These are phyloP conservation scores for Therioaphis trifolii DNA, from an alignment of 2,888 invertebrate species.

Conservation along the genomic window DNA sequence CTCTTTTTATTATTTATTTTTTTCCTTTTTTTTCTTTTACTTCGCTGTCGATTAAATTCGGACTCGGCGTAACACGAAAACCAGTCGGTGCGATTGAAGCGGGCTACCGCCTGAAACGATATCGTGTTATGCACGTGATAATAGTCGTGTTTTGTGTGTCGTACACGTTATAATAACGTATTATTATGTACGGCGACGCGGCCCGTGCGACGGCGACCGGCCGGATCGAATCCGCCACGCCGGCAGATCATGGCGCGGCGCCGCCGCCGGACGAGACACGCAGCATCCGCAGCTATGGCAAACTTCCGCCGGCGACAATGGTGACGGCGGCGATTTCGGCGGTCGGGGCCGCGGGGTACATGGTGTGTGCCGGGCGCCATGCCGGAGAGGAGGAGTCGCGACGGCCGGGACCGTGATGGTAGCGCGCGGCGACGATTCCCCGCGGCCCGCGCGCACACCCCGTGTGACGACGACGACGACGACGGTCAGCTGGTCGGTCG, in stretches of 20 bases:
- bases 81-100: no score
- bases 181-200: no score
- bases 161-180: no score
- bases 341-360: not conserved
- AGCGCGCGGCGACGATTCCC: not conserved
- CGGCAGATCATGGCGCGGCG: not conserved
- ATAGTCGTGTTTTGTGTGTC: no score
- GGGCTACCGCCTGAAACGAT: no score
- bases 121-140: no score
- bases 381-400: constrained; percentile 53
- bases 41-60: no score
- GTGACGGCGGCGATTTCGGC: not conserved
- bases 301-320: not conserved
- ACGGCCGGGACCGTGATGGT: not conserved
- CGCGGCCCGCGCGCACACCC: not conserved
- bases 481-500: not conserved
- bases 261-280: not conserved
- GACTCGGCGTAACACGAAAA: no score
- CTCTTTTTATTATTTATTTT: no score
- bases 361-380: constrained; percentile 38
- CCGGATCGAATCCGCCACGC: no score
- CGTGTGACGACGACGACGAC: not conserved
- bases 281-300: not conserved
- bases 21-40: no score
- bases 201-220: no score